phyloP scores from a whole-genome alignment of 2,888 invertebrate species.

The Orthosia cruda region DNA sequence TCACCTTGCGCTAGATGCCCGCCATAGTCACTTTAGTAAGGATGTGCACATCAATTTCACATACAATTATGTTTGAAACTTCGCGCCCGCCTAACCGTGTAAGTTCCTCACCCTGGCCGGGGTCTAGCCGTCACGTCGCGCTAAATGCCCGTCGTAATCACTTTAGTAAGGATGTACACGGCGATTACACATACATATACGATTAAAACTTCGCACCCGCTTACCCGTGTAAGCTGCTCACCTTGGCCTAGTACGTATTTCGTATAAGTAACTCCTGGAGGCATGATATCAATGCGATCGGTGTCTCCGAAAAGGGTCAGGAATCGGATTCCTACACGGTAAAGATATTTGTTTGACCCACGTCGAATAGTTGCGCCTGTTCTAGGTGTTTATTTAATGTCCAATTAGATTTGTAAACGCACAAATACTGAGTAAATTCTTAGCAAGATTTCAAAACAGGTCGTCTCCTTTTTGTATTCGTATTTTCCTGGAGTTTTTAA shows the following conservation, averaged over 20 bases:
- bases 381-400: not conserved
- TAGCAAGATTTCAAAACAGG: not conserved
- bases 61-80: too few species aligned
- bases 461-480: not conserved
- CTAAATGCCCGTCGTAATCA: too few species aligned
- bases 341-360: not conserved
- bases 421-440: not conserved
- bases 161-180: too few species aligned
- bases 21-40: not conserved
- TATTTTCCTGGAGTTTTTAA: not conserved
- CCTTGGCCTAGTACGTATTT: not conserved
- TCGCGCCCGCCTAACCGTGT: not conserved
- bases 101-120: not conserved
- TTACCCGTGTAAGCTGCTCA: not conserved
- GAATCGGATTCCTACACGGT: not conserved
- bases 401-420: not conserved
- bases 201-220: too few species aligned
- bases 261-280: not conserved
- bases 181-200: too few species aligned
- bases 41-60: too few species aligned
- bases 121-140: too few species aligned
- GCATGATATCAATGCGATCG: not conserved
- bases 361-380: not conserved
- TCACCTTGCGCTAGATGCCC: not conserved
- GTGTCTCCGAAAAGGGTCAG: not conserved